Base-by-base conservation (phyloP, 1,140 invertebrate genomes). In the Atta cephalotes region DNA sequence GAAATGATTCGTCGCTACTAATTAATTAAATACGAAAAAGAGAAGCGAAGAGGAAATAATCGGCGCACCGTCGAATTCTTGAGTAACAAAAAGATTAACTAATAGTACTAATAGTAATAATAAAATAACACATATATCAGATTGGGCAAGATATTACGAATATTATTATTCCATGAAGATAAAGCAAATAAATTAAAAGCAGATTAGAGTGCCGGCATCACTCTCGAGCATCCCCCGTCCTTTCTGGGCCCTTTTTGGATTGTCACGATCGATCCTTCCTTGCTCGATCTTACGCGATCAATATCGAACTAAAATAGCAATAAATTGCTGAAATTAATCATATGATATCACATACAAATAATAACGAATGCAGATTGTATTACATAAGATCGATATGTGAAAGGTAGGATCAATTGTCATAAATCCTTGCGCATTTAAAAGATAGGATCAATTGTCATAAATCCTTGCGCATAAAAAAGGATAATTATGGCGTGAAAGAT, bases 61-160 rank as follows among this genome's bases (percentile, higher is more conserved):
- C 77, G 60, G 45, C 39, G 28, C 35, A 56, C 65, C 21, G 76
- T 68, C 66, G 87, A 68, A 76, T 85, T 85, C 74, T 85, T 78
- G 60, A 78, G 31, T 66, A 66, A 78, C 71, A 53, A 85, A 66
- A 85, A 78, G 18, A 65, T 70, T 80, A 86, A 81, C 25, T 71
- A 86, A 86, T 84, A 85, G 49, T 84, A 80, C 68, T 80, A 81
- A 58, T 62, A 84, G 45, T 76, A 85, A 82, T 86, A 81, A 82
- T 79, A 78, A 85, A 78, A 63, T 80, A 70, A 58, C 49, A 18
- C 65, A 51, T 85, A 85, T 56, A 85, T 79, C 74, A 85, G 82
- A 21, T 21, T 79, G 45, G 16, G 21, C 77, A 85, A 18, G 51
- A 78, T 39, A 62, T 77, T 76, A 77, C 39, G 81, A n/a, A 81